Conservation (phyloP, 2,797 vertebrate species). For the Sebastes nivosus region DNA sequence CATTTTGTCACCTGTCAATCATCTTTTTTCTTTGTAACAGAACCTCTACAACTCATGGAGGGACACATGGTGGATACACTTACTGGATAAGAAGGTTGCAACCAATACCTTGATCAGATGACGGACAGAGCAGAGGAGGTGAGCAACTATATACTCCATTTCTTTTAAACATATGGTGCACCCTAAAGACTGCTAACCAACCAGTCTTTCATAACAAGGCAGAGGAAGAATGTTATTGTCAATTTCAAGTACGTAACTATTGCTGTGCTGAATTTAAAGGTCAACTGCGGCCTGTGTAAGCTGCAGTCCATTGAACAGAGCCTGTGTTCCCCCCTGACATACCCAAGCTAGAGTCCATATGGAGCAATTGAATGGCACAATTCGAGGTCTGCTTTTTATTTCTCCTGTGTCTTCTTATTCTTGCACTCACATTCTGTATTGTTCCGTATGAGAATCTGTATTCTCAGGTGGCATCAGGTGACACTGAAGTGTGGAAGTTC, state of each 20-base stretch:
- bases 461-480: neutral
- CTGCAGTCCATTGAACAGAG: constrained; percentile 12
- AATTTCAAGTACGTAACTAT: constrained; percentile 7
- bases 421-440: neutral
- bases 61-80: neutral
- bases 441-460: neutral
- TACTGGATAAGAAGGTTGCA: neutral
- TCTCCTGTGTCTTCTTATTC: neutral
- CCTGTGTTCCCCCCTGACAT: neutral
- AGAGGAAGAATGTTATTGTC: constrained; percentile 15
- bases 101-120: neutral
- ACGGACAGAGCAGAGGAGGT: neutral
- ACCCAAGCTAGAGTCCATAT: neutral
- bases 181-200: neutral
- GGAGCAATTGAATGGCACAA: neutral
- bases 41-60: neutral
- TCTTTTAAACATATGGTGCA: neutral
- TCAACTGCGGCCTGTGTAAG: constrained; percentile 13
- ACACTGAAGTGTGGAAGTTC: neutral
- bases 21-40: neutral
- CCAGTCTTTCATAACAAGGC: constrained; percentile 22
- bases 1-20: neutral
- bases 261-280: constrained; percentile 26
- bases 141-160: neutral
- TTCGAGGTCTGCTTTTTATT: neutral